Evolutionary conservation across 2,888 invertebrate species (phyloP).

Genomic region (Archaeoteleia sp.): DNA sequence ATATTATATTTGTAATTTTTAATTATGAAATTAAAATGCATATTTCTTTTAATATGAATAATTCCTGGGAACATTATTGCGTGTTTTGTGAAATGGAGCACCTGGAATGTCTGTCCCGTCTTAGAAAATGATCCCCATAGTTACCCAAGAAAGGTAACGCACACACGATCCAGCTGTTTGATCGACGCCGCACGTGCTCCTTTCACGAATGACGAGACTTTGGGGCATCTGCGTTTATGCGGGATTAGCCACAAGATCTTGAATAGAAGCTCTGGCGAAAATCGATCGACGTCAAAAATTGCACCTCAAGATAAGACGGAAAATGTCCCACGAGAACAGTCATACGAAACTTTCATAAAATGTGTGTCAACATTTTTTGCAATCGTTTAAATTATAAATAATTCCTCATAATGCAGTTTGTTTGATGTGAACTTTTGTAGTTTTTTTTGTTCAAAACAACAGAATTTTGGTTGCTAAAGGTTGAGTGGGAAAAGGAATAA

Average conservation of each 20-base stretch:
- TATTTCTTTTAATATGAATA: conserved; percentile 52
- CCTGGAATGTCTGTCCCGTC: conserved; percentile 45
- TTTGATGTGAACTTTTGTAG: no score
- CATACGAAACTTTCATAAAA: not conserved
- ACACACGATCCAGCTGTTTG: conserved; percentile 75
- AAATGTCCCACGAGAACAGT: conserved; percentile 1
- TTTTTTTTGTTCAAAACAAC: no score
- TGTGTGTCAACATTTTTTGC: not conserved
- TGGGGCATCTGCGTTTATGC: conserved; percentile 56
- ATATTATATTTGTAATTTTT: no score
- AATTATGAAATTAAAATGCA: no score
- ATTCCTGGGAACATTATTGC: conserved; percentile 47
- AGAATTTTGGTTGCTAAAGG: no score
- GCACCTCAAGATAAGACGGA: conserved; percentile 39
- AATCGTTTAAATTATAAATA: not conserved
- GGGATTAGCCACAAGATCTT: conserved; percentile 53
- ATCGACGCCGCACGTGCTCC: conserved; percentile 69
- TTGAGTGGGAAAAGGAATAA: no score
- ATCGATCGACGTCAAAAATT: conserved; percentile 51
- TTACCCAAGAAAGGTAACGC: conserved; percentile 41
- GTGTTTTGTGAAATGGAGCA: conserved; percentile 36
- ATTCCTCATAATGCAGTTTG: not conserved
- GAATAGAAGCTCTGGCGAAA: conserved; percentile 41
- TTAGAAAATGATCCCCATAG: conserved; percentile 46
- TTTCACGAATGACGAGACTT: conserved; percentile 52